Evolutionary conservation across 37 sponge, comb jelly and placozoan genomes (phyloP).

Genomic region (Cliona cf. orientalis): DNA sequence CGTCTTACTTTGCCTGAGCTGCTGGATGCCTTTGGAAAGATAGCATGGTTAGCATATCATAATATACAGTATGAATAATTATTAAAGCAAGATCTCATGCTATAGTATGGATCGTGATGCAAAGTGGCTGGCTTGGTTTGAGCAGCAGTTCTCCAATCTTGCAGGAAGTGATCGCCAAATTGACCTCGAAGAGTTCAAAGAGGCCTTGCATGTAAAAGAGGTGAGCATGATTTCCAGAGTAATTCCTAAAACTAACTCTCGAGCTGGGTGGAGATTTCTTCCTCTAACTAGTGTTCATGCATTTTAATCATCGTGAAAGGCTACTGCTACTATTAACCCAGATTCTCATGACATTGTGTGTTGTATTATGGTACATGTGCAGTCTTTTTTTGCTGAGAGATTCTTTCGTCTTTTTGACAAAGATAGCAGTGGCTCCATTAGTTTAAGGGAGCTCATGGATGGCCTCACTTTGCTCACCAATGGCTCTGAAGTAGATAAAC

Average conservation of each 20-base stretch:
- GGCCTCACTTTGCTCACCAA: conserved; percentile 78
- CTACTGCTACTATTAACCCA: background rate
- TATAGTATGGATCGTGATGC: conserved; percentile 84
- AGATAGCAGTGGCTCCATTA: conserved; percentile 82
- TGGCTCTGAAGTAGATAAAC: conserved; percentile 82
- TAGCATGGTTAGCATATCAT: conserved; percentile 65
- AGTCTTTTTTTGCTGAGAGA: conserved; percentile 89
- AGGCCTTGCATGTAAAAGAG: conserved; percentile 71
- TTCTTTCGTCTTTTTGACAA: conserved; percentile 87
- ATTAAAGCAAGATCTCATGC: no score
- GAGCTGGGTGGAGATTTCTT: no score
- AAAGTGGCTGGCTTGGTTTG: conserved; percentile 91
- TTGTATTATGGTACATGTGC: background rate
- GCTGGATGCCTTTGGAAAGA: conserved; percentile 73
- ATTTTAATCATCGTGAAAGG: background rate
- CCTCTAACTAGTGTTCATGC: background rate
- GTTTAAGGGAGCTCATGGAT: conserved; percentile 86
- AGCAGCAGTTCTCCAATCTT: conserved; percentile 80
- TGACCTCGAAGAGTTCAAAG: conserved; percentile 72
- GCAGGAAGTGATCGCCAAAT: conserved; percentile 88
- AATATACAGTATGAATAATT: background rate
- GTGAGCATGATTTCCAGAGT: conserved; percentile 25
- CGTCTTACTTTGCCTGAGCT: conserved; percentile 65
- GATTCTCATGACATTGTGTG: background rate
- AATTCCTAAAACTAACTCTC: no score